phyloP scores from a whole-genome alignment of 1,140 invertebrate species.

The Agrilus planipennis region DNA sequence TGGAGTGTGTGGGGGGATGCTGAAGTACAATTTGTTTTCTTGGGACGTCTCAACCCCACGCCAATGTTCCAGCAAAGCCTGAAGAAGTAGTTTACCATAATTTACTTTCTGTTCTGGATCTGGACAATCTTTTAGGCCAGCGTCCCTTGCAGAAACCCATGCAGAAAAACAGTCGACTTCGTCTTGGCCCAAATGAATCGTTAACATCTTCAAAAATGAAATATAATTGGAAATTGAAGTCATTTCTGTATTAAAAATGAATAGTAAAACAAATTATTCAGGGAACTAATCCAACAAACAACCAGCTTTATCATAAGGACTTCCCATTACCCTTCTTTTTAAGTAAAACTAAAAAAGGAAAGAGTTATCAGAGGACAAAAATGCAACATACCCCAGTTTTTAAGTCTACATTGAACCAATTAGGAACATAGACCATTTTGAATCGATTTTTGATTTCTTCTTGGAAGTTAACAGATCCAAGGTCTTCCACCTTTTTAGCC shows the following conservation, averaged over 20 bases:
- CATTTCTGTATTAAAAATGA: background rate
- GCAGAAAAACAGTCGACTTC: slow-evolving; percentile 96
- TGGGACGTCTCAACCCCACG: slow-evolving; percentile 55
- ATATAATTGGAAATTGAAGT: background rate
- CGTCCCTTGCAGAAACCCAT: slow-evolving; percentile 95
- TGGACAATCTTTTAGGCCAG: slow-evolving; percentile 65
- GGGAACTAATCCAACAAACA: background rate
- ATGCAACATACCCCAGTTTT: slow-evolving; percentile 78
- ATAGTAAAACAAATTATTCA: background rate
- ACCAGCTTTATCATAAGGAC: too few relatives aligned
- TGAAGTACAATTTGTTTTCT: slow-evolving; percentile 76
- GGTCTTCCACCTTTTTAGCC: slow-evolving; percentile 82
- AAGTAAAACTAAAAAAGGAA: background rate
- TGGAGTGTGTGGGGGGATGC: slow-evolving; percentile 89
- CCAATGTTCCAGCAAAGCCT: slow-evolving; percentile 95
- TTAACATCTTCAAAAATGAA: slow-evolving; percentile 65
- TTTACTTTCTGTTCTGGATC: slow-evolving; percentile 90
- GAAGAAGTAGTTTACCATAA: slow-evolving; percentile 86
- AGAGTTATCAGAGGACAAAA: background rate
- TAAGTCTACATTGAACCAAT: slow-evolving; percentile 98
- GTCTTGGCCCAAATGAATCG: slow-evolving; percentile 92
- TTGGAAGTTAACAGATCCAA: slow-evolving; percentile 88
- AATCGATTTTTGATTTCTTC: slow-evolving; percentile 87
- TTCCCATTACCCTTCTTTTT: background rate
- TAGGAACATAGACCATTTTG: slow-evolving; percentile 93